phyloP scores from a whole-genome alignment of 1,140 invertebrate species.

The Heliconius nattereri region DNA sequence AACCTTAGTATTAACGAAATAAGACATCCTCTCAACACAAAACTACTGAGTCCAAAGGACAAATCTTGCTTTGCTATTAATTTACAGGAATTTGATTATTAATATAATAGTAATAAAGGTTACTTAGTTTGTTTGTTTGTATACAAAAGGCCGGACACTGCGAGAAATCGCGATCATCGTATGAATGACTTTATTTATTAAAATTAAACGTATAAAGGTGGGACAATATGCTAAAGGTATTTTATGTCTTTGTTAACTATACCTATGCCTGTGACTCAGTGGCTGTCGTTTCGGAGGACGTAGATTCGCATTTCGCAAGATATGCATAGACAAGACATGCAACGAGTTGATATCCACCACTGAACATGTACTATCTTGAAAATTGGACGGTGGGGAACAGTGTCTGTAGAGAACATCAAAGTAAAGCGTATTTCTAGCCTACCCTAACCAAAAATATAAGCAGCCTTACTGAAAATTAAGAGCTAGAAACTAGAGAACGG shows the following conservation, averaged over 20 bases:
- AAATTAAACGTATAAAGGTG: slow-evolving; percentile 55
- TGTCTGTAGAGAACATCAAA: too few species aligned
- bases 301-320: too few species aligned
- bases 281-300: neutral
- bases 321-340: too few species aligned
- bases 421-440: too few species aligned
- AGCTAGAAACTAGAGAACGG: too few species aligned
- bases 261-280: neutral
- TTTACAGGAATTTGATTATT: slow-evolving; percentile 23
- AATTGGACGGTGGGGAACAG: too few species aligned
- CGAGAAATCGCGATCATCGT: slow-evolving; percentile 58
- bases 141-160: slow-evolving; percentile 33
- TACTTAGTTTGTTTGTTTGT: slow-evolving; percentile 22
- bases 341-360: too few species aligned
- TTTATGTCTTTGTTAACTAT: slow-evolving; percentile 25
- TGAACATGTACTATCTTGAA: too few species aligned
- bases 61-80: neutral
- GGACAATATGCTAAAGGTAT: slow-evolving; percentile 43
- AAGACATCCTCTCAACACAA: neutral
- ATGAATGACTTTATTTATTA: slow-evolving; percentile 70
- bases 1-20: neutral
- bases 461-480: too few species aligned
- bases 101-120: slow-evolving; percentile 22
- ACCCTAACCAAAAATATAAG: too few species aligned
- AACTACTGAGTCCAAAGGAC: neutral